These are phyloP conservation scores for Chaitophorus viminalis DNA, from an alignment of 2,888 invertebrate genomes.

Conservation along the genomic window DNA sequence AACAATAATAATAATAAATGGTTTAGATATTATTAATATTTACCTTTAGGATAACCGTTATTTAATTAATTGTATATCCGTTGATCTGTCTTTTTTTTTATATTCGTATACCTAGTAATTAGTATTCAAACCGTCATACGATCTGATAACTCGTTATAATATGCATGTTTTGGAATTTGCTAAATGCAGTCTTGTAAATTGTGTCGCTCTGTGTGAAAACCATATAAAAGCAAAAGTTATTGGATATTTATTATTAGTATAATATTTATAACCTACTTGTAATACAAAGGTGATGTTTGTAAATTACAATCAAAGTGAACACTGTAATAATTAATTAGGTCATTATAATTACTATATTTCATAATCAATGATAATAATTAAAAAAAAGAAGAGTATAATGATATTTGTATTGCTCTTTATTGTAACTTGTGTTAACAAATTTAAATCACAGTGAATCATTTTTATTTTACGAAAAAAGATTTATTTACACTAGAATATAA, in stretches of 20 bases:
- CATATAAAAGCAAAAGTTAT: constrained; percentile 12
- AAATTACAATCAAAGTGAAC: neutral
- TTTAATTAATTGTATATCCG: neutral
- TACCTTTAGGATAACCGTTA: neutral
- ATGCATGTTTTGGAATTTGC: neutral
- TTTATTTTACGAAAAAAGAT: neutral
- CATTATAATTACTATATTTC: neutral
- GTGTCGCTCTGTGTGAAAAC: neutral
- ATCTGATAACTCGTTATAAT: neutral
- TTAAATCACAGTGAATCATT: neutral
- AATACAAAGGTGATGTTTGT: neutral
- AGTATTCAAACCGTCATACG: neutral
- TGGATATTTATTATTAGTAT: constrained; percentile 6
- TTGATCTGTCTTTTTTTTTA: neutral
- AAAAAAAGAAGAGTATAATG: neutral
- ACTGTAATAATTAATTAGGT: neutral
- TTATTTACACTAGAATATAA: neutral
- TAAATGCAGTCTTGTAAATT: neutral
- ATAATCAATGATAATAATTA: neutral
- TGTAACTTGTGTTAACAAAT: neutral
- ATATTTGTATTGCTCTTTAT: neutral
- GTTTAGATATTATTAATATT: no score
- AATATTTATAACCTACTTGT: neutral
- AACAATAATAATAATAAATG: no score
- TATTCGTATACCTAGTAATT: no score